Percentiles rank a stretch among this genome's conserved stretches.
phyloP scores from a whole-genome alignment of 2,797 vertebrate species.

The Garrulus glandarius region DNA sequence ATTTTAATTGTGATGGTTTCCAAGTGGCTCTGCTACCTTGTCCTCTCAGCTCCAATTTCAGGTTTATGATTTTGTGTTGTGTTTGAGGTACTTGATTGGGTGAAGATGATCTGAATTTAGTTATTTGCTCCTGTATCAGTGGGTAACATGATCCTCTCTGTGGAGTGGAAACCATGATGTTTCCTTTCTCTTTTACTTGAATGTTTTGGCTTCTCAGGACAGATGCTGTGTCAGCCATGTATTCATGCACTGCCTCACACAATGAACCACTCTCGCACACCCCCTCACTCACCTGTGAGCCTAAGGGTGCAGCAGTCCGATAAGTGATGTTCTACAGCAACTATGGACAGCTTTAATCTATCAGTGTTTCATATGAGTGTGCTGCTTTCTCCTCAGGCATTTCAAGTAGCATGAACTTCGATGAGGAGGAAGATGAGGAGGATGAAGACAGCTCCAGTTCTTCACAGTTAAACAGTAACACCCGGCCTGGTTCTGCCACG shows the following conservation, averaged over 20 bases:
- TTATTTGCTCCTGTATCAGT: not conserved
- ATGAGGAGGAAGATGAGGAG: constrained; percentile 94
- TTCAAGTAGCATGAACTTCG: constrained; percentile 98
- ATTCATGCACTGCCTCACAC: not conserved
- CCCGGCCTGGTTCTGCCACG: constrained; percentile 91
- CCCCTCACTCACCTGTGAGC: not conserved
- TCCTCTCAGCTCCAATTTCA: not conserved
- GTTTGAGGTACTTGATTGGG: not conserved
- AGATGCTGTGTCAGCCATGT: not conserved
- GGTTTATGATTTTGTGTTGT: not conserved
- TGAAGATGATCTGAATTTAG: not conserved
- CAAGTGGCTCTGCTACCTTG: not conserved
- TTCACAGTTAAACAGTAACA: constrained; percentile 96
- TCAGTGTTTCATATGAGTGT: not conserved
- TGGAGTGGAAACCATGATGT: not conserved
- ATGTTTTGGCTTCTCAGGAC: not conserved
- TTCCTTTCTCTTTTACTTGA: not conserved
- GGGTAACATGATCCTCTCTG: not conserved
- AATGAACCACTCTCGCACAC: not conserved
- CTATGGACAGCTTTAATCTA: not conserved
- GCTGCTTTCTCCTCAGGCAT: constrained; percentile 79
- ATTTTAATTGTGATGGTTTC: not conserved
- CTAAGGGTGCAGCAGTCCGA: not conserved
- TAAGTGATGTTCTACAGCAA: not conserved
- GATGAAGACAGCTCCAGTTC: constrained; percentile 97